Conservation (phyloP, 2,888 invertebrate species). For the Yponomeuta sedellus region DNA sequence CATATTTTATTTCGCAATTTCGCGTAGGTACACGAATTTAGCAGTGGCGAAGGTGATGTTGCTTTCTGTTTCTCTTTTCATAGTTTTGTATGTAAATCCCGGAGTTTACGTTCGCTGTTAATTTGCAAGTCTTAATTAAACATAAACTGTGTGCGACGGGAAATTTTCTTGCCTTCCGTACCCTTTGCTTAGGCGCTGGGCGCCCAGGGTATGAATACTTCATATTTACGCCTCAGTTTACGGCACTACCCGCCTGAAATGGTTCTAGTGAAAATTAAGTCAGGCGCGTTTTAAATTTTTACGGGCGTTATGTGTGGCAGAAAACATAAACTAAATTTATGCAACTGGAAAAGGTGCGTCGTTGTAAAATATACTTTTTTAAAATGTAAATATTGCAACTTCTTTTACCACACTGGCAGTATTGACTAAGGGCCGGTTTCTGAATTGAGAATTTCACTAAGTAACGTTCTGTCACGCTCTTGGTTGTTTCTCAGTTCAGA, state of each 20-base stretch:
- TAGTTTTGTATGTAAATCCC: background rate
- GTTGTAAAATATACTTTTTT: too few relatives aligned
- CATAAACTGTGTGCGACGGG: background rate
- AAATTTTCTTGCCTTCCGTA: background rate
- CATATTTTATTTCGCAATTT: background rate
- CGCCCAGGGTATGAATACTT: background rate
- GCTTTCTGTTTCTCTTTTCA: background rate
- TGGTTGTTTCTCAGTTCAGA: too few relatives aligned
- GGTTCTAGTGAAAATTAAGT: background rate
- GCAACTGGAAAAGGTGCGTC: background rate
- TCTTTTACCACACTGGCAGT: too few relatives aligned
- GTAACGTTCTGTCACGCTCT: too few relatives aligned
- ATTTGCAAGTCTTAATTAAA: constrained; percentile 1
- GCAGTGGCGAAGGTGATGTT: background rate
- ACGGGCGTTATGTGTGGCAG: background rate
- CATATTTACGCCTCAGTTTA: background rate
- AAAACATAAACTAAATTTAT: background rate
- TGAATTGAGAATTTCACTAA: too few relatives aligned
- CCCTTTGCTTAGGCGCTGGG: background rate
- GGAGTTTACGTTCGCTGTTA: background rate
- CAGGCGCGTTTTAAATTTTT: background rate
- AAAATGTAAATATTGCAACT: too few relatives aligned
- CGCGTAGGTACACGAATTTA: background rate
- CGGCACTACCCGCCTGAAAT: background rate
- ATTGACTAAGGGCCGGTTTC: too few relatives aligned